Evolutionary conservation across 2,888 invertebrate species (phyloP), one percentile per base, ranked within the genome.

Genomic region (Apotomis betuletana): DNA sequence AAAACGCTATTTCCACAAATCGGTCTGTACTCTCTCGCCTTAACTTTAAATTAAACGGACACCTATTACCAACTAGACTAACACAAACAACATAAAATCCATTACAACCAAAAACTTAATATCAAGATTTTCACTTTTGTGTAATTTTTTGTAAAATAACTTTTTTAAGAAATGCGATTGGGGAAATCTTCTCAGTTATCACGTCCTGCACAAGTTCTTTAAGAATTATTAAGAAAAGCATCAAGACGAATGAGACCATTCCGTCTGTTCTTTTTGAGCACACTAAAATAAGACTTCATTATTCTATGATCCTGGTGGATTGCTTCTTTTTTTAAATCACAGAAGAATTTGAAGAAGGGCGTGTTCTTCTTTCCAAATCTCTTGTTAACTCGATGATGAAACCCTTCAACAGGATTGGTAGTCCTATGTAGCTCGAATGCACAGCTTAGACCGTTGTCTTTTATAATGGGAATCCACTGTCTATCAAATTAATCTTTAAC

Each of bases 321-420:
- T 4, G 51, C 38, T 63, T 63, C 63, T 63, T 63, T 63, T 13
- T 54, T 36, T 63, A 63, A 63, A 54, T 63, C 27, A 12, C 13
- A 54, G 36, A 63, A 54, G 38, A 63, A 54, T 13, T 54, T 52
- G 41, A 63, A 54, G 51, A 54, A 54, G 38, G 62, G 57, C 38
- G 62, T 52, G 51, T 52, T 51, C 52, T 62, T 62, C 12, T 49
- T 63, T 13, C 52, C 52, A 52, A 63, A 63, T 54, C 54, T 63
- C 51, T 3, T 13, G 38, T 63, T 63, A 15, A 54, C n/a, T 12
- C 52, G 52, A 54, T 54, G 63, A 8, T 63, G 63, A n/a, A 38
- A 63, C 41, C 54, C 63, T 51, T 63, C 63, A 41, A 63, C 63
- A 54, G 63, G 63, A 54, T 63, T 63, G 36, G 62, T 63, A 6